Evolutionary conservation across 2,113 vertebrate species (phyloP).

Genomic region (Monopterus albus): DNA sequence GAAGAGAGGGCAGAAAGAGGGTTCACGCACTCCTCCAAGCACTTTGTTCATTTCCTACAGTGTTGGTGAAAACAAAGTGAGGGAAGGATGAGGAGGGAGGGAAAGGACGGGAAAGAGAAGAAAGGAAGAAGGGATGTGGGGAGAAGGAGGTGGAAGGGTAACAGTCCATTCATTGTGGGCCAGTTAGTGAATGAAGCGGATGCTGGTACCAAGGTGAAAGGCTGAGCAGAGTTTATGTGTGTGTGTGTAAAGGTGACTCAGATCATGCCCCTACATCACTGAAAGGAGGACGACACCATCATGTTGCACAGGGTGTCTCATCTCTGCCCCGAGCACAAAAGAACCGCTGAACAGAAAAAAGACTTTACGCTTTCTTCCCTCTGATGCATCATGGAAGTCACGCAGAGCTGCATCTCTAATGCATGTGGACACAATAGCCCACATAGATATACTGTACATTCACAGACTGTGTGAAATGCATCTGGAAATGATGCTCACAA

Average conservation of each 20-base stretch:
- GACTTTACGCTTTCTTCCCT: conserved; percentile 15
- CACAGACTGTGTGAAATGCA: conserved; percentile 1
- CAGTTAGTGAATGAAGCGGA: conserved; percentile 67
- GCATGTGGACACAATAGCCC: not conserved
- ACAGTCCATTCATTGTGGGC: conserved; percentile 70
- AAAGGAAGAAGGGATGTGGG: conserved; percentile 43
- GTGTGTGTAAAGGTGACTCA: conserved; percentile 20
- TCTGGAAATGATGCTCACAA: no score
- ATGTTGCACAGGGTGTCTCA: conserved; percentile 44
- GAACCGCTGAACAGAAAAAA: conserved; percentile 22
- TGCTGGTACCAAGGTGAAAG: conserved; percentile 65
- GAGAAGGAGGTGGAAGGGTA: conserved; percentile 54
- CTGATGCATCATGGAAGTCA: conserved; percentile 27
- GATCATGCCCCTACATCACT: not conserved
- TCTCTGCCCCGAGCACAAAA: not conserved
- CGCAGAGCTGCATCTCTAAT: not conserved
- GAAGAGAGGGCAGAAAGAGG: conserved; percentile 39
- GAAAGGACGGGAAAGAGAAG: conserved; percentile 22
- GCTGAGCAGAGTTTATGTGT: conserved; percentile 12
- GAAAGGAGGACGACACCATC: conserved; percentile 16
- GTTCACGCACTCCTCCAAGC: conserved; percentile 57
- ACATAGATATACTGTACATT: not conserved
- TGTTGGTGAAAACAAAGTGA: conserved; percentile 48
- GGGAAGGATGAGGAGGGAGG: conserved; percentile 29
- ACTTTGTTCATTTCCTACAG: conserved; percentile 61